These are phyloP conservation scores for Athene cunicularia DNA, from an alignment of 2,113 vertebrate genomes.

Conservation along the genomic window DNA sequence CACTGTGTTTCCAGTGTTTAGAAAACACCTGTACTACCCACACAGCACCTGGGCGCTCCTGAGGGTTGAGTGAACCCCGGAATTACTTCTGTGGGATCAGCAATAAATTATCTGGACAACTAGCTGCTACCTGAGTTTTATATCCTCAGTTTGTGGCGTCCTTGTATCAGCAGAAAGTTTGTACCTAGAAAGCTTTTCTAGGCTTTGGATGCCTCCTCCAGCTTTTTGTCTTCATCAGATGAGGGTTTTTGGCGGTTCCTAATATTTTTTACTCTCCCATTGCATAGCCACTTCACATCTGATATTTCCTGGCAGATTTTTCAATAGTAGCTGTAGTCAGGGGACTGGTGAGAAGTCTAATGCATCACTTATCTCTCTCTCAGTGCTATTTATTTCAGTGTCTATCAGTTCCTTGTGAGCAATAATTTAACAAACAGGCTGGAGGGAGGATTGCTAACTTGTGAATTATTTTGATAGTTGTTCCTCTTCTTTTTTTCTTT, in stretches of 20 bases:
- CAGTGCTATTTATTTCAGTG: background rate
- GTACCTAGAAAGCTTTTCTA: background rate
- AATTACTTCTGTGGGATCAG: background rate
- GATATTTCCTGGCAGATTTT: background rate
- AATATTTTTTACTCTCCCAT: background rate
- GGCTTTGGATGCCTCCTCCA: background rate
- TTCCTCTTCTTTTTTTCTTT: background rate
- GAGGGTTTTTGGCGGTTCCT: background rate
- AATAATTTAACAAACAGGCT: background rate
- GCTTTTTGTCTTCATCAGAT: background rate
- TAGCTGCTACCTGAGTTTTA: background rate
- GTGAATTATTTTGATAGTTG: background rate
- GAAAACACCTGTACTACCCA: background rate
- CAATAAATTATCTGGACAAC: background rate
- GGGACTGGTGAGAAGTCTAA: slow-evolving; percentile 1
- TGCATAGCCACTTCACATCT: background rate
- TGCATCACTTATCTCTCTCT: slow-evolving; percentile 4
- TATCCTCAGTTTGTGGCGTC: accelerated
- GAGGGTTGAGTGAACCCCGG: background rate
- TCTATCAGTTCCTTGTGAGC: slow-evolving; percentile 1
- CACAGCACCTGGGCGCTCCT: background rate
- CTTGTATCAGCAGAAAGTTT: background rate
- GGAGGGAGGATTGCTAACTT: background rate
- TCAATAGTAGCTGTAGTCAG: slow-evolving; percentile 1
- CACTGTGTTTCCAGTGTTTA: background rate